Percentiles rank a stretch among this genome's conserved stretches.
These are phyloP conservation scores for Threskiornis aethiopicus DNA, from an alignment of 2,797 vertebrate genomes.

Conservation along the genomic window DNA sequence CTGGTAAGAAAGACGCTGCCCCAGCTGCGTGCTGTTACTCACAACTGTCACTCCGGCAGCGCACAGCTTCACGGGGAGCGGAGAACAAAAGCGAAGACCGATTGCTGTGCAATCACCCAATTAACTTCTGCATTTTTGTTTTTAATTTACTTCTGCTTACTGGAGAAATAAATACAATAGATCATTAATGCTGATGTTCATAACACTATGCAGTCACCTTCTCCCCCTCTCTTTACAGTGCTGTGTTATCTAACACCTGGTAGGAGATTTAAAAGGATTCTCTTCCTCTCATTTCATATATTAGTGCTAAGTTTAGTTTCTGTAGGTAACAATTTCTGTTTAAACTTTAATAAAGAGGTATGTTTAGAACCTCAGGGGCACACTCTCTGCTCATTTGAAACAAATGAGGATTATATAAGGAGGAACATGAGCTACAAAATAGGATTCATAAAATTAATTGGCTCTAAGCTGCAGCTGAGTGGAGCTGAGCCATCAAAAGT, in stretches of 20 bases:
- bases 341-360: conserved; percentile 20
- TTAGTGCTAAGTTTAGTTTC: conserved; percentile 32
- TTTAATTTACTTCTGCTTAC: neutral
- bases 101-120: neutral
- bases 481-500: neutral
- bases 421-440: conserved; percentile 21
- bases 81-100: neutral
- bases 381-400: conserved; percentile 22
- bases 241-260: neutral
- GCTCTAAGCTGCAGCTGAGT: neutral
- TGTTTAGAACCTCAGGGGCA: conserved; percentile 36
- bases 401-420: conserved; percentile 56
- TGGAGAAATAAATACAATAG: neutral
- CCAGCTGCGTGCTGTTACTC: neutral
- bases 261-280: neutral
- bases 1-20: neutral
- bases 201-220: neutral
- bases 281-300: neutral
- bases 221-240: neutral
- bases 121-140: neutral
- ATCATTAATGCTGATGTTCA: neutral
- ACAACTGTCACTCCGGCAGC: neutral
- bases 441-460: conserved; percentile 42
- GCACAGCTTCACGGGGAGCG: neutral
- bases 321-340: conserved; percentile 26